phyloP scores from a whole-genome alignment of 2,797 vertebrate genomes.

The Dendrocincla tyrannina region DNA sequence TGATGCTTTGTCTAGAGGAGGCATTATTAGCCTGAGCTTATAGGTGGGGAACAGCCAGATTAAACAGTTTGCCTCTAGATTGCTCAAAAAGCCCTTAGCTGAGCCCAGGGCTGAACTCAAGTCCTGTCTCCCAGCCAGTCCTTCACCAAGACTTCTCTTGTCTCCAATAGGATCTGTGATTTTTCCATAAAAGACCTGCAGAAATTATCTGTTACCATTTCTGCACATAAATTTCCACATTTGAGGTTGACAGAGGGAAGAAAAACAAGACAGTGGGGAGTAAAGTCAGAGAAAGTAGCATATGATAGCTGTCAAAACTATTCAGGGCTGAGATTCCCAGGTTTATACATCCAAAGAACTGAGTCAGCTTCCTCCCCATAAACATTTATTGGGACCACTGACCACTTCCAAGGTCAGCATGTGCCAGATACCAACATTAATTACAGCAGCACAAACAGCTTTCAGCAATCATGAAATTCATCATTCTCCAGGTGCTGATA shows the following conservation, averaged over 20 bases:
- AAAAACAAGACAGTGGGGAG: neutral
- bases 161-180: neutral
- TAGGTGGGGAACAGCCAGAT: neutral
- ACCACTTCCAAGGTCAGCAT: neutral
- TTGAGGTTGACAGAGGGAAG: neutral
- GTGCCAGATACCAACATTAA: neutral
- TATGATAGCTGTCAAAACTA: neutral
- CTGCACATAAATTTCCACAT: neutral
- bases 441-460: neutral
- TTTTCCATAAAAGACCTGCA: neutral
- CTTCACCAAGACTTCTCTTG: neutral
- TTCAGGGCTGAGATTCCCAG: neutral
- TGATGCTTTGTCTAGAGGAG: neutral
- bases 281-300: neutral
- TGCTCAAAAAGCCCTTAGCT: neutral
- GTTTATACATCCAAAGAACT: neutral
- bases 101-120: neutral
- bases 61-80: neutral
- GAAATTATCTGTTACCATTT: neutral
- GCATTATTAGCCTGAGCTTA: neutral
- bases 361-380: neutral
- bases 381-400: conserved; percentile 9
- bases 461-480: neutral
- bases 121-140: neutral
- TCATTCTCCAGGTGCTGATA: conserved; percentile 29